These are phyloP conservation scores for Cynopterus brachyotis DNA, from an alignment of 2,113 vertebrate genomes.

Conservation along the genomic window DNA sequence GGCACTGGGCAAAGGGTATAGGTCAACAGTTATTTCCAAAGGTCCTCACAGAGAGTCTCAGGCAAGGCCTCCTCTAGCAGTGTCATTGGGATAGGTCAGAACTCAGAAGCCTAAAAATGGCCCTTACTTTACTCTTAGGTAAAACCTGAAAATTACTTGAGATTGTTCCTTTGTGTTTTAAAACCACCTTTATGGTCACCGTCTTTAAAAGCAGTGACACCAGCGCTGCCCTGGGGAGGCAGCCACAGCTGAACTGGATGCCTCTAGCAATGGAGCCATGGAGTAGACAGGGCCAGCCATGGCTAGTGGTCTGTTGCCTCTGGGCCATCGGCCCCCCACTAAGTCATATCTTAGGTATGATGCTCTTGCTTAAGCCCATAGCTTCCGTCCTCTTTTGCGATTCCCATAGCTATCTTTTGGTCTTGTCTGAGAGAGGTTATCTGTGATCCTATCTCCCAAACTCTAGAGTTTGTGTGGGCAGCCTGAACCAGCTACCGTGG, in stretches of 20 bases:
- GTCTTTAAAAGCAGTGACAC: neutral
- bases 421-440: neutral
- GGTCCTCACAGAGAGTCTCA: neutral
- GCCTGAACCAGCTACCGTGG: neutral
- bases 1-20: neutral
- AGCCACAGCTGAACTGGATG: neutral
- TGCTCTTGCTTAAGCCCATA: neutral
- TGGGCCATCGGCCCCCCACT: neutral
- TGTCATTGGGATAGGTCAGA: neutral
- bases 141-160: neutral
- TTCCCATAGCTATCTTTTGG: neutral
- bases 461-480: neutral
- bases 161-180: neutral
- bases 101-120: neutral
- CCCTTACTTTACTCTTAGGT: neutral
- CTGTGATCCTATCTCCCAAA: neutral
- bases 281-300: neutral
- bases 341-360: neutral
- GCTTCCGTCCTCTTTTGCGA: neutral
- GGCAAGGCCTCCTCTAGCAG: neutral
- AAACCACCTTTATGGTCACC: neutral
- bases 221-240: neutral
- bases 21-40: neutral
- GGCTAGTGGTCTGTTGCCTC: neutral
- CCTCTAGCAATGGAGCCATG: neutral